Percentiles rank a stretch among this genome's conserved stretches.
Evolutionary conservation across 2,888 invertebrate species (phyloP).

Genomic region (Pachymerium ferrugineum): DNA sequence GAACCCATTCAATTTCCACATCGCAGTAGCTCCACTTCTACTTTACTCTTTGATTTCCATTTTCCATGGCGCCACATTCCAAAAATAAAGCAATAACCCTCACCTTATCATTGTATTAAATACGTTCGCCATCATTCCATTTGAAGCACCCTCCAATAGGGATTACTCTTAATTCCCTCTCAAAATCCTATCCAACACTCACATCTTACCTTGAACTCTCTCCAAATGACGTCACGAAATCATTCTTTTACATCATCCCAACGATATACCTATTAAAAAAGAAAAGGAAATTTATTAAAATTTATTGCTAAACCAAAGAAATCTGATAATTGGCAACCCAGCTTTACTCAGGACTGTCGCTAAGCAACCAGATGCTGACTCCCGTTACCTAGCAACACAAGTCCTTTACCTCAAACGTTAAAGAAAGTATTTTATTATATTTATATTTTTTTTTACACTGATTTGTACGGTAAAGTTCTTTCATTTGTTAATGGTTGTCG

Average conservation of each 20-base stretch:
- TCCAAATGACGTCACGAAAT: slow-evolving; percentile 15
- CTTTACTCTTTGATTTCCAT: slow-evolving; percentile 18
- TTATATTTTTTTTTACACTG: neutral
- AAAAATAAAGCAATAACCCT: slow-evolving; percentile 4
- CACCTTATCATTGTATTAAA: neutral
- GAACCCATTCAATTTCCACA: slow-evolving; percentile 9
- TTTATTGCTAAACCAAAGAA: neutral
- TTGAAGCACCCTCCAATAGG: neutral
- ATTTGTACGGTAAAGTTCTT: too few relatives aligned
- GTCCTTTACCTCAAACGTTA: neutral
- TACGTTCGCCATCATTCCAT: neutral
- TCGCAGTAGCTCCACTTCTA: neutral
- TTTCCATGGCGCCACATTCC: neutral
- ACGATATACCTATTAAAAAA: neutral
- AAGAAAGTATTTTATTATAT: neutral
- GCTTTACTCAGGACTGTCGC: slow-evolving; percentile 12
- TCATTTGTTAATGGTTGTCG: too few relatives aligned
- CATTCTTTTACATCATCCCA: slow-evolving; percentile 11
- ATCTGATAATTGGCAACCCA: neutral
- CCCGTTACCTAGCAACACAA: neutral
- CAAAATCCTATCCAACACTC: neutral
- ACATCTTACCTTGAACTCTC: neutral
- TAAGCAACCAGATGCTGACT: slow-evolving; percentile 19
- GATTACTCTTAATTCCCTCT: neutral
- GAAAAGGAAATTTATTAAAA: neutral